Evolutionary conservation across 2,888 invertebrate genomes (phyloP).

Genomic region (Mamestra brassicae): DNA sequence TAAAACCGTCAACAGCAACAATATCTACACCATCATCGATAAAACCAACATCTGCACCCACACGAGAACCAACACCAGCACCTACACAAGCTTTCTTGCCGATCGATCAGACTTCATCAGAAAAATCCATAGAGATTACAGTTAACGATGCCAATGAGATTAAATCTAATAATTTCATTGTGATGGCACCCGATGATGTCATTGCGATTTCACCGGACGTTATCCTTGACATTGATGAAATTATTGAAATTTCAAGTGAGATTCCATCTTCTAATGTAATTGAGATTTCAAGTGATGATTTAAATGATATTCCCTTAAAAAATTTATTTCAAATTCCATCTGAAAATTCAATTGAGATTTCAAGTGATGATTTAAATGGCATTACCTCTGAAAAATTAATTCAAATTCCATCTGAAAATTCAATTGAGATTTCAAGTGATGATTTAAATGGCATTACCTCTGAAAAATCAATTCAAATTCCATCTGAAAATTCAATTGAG

Average conservation of each 20-base stretch:
- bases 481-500: background rate
- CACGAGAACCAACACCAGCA: background rate
- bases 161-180: background rate
- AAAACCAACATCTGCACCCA: background rate
- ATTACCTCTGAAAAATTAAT: too few relatives aligned
- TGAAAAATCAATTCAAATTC: background rate
- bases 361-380: too few relatives aligned
- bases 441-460: background rate
- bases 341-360: too few relatives aligned
- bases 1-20: background rate
- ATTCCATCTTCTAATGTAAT: background rate
- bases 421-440: background rate
- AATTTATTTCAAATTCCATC: too few relatives aligned
- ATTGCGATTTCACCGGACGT: background rate
- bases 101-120: too few relatives aligned
- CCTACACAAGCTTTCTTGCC: background rate
- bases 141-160: too few relatives aligned
- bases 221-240: background rate
- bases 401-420: background rate
- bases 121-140: background rate
- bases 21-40: background rate
- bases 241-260: background rate
- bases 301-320: too few relatives aligned
- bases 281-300: background rate
- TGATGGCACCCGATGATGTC: too few relatives aligned